Evolutionary conservation across 2,797 vertebrate species (phyloP).

Genomic region (Sebastes itinus): DNA sequence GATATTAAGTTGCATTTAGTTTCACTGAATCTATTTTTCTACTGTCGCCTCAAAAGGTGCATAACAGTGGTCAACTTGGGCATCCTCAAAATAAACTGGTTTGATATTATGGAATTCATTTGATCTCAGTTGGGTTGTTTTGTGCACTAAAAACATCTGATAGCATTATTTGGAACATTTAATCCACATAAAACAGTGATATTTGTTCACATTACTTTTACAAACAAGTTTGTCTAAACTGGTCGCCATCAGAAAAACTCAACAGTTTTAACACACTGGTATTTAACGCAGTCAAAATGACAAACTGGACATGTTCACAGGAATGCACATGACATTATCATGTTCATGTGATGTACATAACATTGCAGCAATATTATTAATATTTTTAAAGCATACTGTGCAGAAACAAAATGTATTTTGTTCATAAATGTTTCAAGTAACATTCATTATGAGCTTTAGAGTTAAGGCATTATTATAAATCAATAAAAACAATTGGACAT

Average conservation of each 20-base stretch:
- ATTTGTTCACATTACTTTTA: slow-evolving; percentile 6
- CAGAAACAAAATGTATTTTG: background rate
- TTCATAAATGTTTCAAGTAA: slow-evolving; percentile 37
- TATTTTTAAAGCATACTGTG: slow-evolving; percentile 10
- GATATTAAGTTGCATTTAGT: slow-evolving; percentile 82
- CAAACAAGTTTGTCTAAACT: background rate
- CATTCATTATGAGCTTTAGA: slow-evolving; percentile 10
- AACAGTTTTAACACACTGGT: slow-evolving; percentile 8
- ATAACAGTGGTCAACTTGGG: slow-evolving; percentile 80
- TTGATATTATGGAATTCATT: slow-evolving; percentile 70
- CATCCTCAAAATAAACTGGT: slow-evolving; percentile 84
- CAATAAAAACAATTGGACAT: background rate
- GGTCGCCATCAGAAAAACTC: background rate
- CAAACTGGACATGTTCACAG: background rate
- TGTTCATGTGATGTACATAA: background rate
- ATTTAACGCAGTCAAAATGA: background rate
- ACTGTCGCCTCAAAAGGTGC: slow-evolving; percentile 83
- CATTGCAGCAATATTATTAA: background rate
- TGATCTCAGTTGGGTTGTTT: slow-evolving; percentile 33
- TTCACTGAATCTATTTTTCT: slow-evolving; percentile 88
- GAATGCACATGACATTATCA: background rate
- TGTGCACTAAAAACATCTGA: slow-evolving; percentile 14
- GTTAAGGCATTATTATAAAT: slow-evolving; percentile 35
- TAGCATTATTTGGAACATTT: slow-evolving; percentile 25
- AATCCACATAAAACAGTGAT: slow-evolving; percentile 7